Base-by-base conservation (phyloP, 2,888 invertebrate species). In the Patella ulyssiponensis region DNA sequence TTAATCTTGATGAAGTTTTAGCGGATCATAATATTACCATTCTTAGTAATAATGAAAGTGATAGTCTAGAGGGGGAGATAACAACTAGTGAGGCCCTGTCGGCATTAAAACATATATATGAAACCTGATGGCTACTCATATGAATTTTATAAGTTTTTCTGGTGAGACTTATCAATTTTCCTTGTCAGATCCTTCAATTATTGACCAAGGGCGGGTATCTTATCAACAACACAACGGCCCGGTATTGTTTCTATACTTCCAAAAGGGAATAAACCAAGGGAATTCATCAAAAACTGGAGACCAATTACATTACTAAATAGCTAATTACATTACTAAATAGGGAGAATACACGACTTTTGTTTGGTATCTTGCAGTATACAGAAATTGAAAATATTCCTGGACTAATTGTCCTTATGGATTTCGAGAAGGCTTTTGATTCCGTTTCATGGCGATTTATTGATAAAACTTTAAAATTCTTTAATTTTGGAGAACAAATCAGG, bases 351-450 rank as follows among this genome's bases (percentile, higher is more conserved):
- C 58, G 73, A 33, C 52, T 73, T 72, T 52, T 74, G 4, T 73
- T 69, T 69, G 69, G 56, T 73, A 44, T 70, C 14, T 3, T 77
- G 53, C 17, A 58, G 51, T 53, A 69, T 33, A 64, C 73, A 56
- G 53, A 77, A 77, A 51, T 56, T n/a, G 51, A 76, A 14, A 76
- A 73, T 14, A 73, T 51, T 20, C 69, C 27, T 17, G 52, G 44
- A 44, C n/a, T 71, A 23, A 17, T 73, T 64, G 27, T 77, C 20
- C 33, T 53, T n/a, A 69, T 73, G n/a, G 69, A 69, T 77, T 77
- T 77, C 33, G 77, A 77, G 64, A 70, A 77, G 27, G 73, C 77
- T 33, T 73, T 77, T 73, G 69, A 77, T 58, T 69, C 77, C 1
- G 20, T 73, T 14, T 17, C 69, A n/a, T 77, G 73, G 74, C 3